Base-by-base conservation (phyloP, 2,113 vertebrate species). In the Callaeas wilsoni region DNA sequence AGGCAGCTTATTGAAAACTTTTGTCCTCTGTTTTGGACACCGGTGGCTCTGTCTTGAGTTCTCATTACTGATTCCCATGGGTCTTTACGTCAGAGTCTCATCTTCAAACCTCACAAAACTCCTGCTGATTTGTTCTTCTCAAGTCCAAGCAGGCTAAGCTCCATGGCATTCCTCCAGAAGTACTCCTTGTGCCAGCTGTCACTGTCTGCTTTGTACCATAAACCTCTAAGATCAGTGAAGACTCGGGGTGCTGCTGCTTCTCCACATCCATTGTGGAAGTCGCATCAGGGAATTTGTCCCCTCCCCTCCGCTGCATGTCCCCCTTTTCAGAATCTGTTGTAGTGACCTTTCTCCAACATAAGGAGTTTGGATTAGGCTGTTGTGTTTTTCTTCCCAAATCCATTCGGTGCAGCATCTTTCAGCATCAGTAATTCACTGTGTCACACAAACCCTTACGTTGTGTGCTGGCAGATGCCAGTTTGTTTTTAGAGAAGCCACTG, bases 301-400 rank as follows among this genome's bases (percentile, higher is more conserved):
- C 12, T 68, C 37, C 32, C 7, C 25, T 87, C 68, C 0, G 0
- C 52, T 74, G 39, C 25, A 30, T 55, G 6, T 53, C 1, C 7
- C 11, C 5, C 11, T 23, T 87, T 67, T 44, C 64, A 84, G 62
- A 39, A 47, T 42, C 75, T 89, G 9, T 53, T 78, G 39, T 67
- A 63, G 80, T 27, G 47, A 55, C 27, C 19, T 93, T 73, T n/a
- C 35, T 41, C 42, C n/a, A 75, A 0, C 13, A 8, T 32, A 49
- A 56, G 42, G 39, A 87, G 20, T 85, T 91, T 75, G 75, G 56
- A 39, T 82, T 70, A 63, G 47, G 47, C 41, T 71, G 18, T 33
- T 37, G 15, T 26, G 1, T 65, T 84, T 89, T 81, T 67, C 73
- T 69, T 68, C 49, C 33, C 23, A 59, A 75, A 65, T 84, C 27